Evolutionary conservation across 2,888 invertebrate genomes (phyloP), one percentile per base, ranked within the genome.

Genomic region (Leuctra nigra): DNA sequence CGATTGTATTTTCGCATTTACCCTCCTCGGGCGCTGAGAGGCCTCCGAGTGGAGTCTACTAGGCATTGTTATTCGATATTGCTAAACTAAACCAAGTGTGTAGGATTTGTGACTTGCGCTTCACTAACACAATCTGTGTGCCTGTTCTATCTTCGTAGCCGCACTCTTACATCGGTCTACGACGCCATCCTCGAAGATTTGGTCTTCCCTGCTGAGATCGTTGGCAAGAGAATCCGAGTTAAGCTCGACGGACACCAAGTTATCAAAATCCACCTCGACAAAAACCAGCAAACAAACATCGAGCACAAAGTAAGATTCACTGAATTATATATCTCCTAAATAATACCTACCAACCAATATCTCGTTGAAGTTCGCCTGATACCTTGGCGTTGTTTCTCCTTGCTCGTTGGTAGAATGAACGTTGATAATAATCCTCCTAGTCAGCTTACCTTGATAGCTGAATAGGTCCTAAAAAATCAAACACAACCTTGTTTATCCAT

Each of bases 131-230:
- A n/a, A n/a, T n/a, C n/a, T n/a, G n/a, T n/a, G n/a, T n/a, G n/a
- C n/a, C n/a, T n/a, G n/a, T n/a, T 29, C 29, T 29, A 11, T 6
- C 11, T 6, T 29, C 72, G 7, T 64, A 83, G 83, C 67, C 84
- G 99, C 68, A 99, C 98, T 48, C 79, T 99, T 66, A 99, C 98
- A 55, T 84, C 96, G 65, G 99, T 99, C 36, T 98, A 99, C 70
- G 97, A 99, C 72, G 91, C 93, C 57, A 92, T 98, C 68, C 78
- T 99, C 62, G 96, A 97, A 72, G 99, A 99, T 77, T 78, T 99
- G 66, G 97, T 98, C 58, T 98, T 90, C 77, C 99, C 99, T 24
- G 97, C 99, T 54, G 99, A 99, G 79, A 97, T 99, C 68, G 97
- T 99, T 39, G 99, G 99, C 71, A 98, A 97, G 77, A 84, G 99